Evolutionary conservation across 2,888 invertebrate genomes (phyloP), one percentile per base, ranked within the genome.

Genomic region (Rhynchonema sp.): DNA sequence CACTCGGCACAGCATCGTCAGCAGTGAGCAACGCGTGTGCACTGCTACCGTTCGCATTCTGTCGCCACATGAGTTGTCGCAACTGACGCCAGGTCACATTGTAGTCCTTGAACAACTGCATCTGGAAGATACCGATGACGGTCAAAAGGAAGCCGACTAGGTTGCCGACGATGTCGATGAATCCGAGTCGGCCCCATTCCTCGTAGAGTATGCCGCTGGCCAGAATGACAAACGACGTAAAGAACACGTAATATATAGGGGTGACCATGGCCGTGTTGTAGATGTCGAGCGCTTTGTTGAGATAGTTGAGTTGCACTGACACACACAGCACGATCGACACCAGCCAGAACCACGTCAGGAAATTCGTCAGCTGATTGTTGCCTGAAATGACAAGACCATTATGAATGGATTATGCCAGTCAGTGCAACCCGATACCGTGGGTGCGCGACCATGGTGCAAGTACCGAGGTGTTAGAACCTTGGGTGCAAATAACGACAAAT

Each of bases 211-310:
- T 87, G 0, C 86, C 82, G 0, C 92, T 91, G 0, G 90, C 89
- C 27, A 85, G 77, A 64, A 96, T 86, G 6, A 92, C 94, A 70
- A 88, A 81, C 1, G 86, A 82, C 20, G 94, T 96, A 74, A 96
- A 96, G 78, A 91, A 84, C 0, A 96, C 94, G 77, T 96, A 96
- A 74, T 94, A 92, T 27, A 96, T 84, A 0, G 96, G 92, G 2
- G 91, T 94, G 0, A 98, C 94, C 69, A 96, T 82, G 65, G 85
- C 85, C 0, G 92, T 92, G 72, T 89, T 90, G 74, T 91, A 96
- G 58, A 88, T 82, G 73, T 96, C 96, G 63, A 96, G 76, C 0
- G 92, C 86, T 66, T 78, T 79, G 76, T 96, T 96, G 59, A 96
- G 78, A 76, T 91, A 96, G 74, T 87, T 89, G 85, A 96, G 87